Evolutionary conservation across 2,888 invertebrate genomes (phyloP).

Genomic region (Ormyrus nitidulus): DNA sequence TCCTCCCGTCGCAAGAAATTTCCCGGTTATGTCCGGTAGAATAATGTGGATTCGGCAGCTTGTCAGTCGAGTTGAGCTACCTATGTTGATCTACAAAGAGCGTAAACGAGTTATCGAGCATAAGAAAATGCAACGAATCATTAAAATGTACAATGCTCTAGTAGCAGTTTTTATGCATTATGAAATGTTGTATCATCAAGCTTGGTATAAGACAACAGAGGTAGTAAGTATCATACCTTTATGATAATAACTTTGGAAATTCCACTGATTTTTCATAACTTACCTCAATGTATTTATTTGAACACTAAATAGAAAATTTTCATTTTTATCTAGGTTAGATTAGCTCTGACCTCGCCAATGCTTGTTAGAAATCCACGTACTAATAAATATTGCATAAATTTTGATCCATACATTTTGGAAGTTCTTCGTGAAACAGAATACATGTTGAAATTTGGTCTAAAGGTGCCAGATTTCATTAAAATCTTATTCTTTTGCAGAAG

Average conservation of each 20-base stretch:
- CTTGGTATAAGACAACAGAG: constrained; percentile 87
- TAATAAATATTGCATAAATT: constrained; percentile 82
- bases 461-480: constrained; percentile 86
- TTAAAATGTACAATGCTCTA: constrained; percentile 87
- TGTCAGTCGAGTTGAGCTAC: constrained; percentile 83
- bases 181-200: constrained; percentile 88
- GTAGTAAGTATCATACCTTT: constrained; percentile 77
- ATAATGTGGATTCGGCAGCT: constrained; percentile 90
- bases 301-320: not conserved
- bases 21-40: constrained; percentile 88
- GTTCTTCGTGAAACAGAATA: constrained; percentile 88
- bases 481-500: constrained; percentile 85
- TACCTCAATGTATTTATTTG: not conserved
- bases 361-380: constrained; percentile 82
- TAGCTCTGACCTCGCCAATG: constrained; percentile 83
- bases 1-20: constrained; percentile 84
- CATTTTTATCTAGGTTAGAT: constrained; percentile 77
- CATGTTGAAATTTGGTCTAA: constrained; percentile 86
- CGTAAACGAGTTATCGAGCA: constrained; percentile 77
- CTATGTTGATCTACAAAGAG: constrained; percentile 82
- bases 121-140: constrained; percentile 84
- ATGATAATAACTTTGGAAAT: not conserved
- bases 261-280: not conserved
- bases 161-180: constrained; percentile 88
- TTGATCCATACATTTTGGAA: constrained; percentile 84